Evolutionary conservation across 2,888 invertebrate genomes (phyloP), one percentile per base, ranked within the genome.

Genomic region (Diadegma fenestrale): DNA sequence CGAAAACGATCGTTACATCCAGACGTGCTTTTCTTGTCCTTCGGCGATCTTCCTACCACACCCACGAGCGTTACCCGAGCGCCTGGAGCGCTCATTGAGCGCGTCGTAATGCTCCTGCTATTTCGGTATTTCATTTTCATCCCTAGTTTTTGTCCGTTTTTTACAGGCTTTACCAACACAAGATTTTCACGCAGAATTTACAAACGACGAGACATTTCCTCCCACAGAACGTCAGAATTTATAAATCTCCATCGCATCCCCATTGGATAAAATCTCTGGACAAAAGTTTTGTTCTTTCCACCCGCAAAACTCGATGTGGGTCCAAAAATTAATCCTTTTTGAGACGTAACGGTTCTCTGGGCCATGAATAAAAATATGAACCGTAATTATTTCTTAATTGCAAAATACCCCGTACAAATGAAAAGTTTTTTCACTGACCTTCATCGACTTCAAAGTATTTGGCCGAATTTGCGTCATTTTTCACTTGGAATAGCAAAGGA

Each of bases 1-100:
- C 61, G 80, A 81, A 68, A 51, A 73, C 80, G 84, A 84, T 84
- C 84, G 84, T 84, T 81, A 84, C 80, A 61, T 64, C 61, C 84
- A 81, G 84, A 84, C 84, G 80, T 84, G 80, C 77, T 66, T 72
- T 84, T 72, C 72, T 76, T 80, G 64, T 61, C 63, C 58, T 64
- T 33, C 72, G 19, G 61, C 48, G 61, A 58, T 77, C 61, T 61
- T 73, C 71, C 54, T 77, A 19, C 71, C 63, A 72, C 45, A 76
- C 63, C 76, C 54, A 48, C 66, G 22, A 19, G 45, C 58, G 30
- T 48, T 64, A 64, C 14, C 22, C 41, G 12, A 22, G 33, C 41
- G 68, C 66, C 76, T 63, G 71, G 84, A 76, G 76, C 71, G 54
- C 77, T 61, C 54, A 63, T 81, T 80, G 66, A 76, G 80, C 66